These are phyloP conservation scores for Tipula vernalis DNA, from an alignment of 2,888 invertebrate species.

Conservation along the genomic window DNA sequence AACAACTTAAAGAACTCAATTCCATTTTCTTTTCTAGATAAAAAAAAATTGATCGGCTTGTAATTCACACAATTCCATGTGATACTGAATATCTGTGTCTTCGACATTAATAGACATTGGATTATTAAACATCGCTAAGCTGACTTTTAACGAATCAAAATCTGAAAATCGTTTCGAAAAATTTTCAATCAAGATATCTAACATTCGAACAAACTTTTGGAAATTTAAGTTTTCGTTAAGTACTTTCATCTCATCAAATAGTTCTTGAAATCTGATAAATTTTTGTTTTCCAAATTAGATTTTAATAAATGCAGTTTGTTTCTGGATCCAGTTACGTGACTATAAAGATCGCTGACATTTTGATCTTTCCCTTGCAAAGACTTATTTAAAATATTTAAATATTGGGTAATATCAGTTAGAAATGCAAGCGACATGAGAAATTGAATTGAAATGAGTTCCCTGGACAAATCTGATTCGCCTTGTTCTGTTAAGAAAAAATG, in stretches of 20 bases:
- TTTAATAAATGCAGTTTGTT: neutral
- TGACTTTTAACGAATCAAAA: constrained; percentile 7
- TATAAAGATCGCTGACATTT: neutral
- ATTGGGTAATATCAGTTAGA: constrained; percentile 1
- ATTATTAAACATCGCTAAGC: constrained; percentile 8
- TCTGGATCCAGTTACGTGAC: neutral
- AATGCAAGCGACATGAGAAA: constrained; percentile 5
- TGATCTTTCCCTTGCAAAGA: neutral
- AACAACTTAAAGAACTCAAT: constrained; percentile 4
- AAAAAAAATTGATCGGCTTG: neutral
- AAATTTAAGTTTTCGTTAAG: constrained; percentile 8
- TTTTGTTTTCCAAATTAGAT: neutral
- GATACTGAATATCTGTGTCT: neutral
- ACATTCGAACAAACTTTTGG: constrained; percentile 9
- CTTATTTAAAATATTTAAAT: constrained; percentile 10
- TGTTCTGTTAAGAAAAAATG: constrained; percentile 6
- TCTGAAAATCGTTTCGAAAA: neutral
- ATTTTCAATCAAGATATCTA: constrained; percentile 5
- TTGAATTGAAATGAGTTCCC: neutral
- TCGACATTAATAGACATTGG: neutral
- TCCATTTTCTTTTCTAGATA: neutral
- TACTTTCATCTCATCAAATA: constrained; percentile 6
- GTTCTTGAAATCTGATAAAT: neutral
- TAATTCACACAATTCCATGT: neutral
- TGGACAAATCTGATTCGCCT: neutral